phyloP scores from a whole-genome alignment of 2,888 invertebrate genomes.

The Molanna angustata region DNA sequence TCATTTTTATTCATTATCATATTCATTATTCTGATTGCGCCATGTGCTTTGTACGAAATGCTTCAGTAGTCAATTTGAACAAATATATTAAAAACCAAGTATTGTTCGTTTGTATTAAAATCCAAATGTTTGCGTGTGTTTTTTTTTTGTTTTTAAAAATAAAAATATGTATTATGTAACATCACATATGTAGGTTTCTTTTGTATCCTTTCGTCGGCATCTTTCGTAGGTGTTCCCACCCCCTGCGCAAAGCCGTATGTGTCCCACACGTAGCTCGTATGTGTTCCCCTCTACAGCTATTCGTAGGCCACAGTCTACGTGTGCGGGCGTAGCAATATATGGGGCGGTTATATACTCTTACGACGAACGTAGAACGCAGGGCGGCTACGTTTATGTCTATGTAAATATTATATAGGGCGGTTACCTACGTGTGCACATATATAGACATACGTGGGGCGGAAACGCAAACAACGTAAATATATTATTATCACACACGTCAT shows the following conservation, averaged over 20 bases:
- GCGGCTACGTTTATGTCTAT: slow-evolving; percentile 1
- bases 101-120: neutral
- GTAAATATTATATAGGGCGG: slow-evolving; percentile 10
- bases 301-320: slow-evolving; percentile 16
- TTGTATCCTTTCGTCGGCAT: slow-evolving; percentile 20
- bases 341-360: slow-evolving; percentile 1
- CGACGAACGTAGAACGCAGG: too few relatives aligned
- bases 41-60: too few relatives aligned
- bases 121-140: neutral
- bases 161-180: too few relatives aligned
- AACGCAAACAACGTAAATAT: slow-evolving; percentile 1
- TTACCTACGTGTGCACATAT: neutral
- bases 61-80: too few relatives aligned
- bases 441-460: slow-evolving; percentile 12
- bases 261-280: slow-evolving; percentile 18
- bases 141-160: neutral
- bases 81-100: neutral
- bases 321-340: neutral
- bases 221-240: slow-evolving; percentile 29
- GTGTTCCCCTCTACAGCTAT: slow-evolving; percentile 16
- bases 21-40: too few relatives aligned
- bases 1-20: too few relatives aligned
- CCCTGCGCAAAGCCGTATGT: slow-evolving; percentile 21
- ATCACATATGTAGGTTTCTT: slow-evolving; percentile 17
- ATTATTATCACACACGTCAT: too few relatives aligned